Conservation (phyloP, 2,113 vertebrate species). For the Sminthopsis crassicaudata region DNA sequence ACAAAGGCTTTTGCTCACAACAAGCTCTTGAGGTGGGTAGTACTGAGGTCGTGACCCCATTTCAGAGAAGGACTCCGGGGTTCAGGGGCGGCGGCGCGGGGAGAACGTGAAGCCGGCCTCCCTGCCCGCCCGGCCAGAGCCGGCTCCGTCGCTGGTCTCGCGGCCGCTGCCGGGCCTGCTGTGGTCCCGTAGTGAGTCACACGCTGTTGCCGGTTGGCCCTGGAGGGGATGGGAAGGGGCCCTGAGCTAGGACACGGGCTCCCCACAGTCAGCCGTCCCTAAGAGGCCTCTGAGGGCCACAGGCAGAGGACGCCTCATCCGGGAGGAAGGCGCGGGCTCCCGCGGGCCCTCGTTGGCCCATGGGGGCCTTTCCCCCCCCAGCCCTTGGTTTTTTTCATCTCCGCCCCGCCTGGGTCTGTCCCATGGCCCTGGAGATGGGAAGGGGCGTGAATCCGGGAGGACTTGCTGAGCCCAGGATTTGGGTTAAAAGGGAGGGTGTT, state of each 20-base stretch:
- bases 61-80: neutral
- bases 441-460: neutral
- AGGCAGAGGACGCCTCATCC: too few relatives aligned
- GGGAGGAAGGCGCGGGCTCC: too few relatives aligned
- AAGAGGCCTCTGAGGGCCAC: neutral
- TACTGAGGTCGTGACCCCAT: neutral
- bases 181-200: neutral
- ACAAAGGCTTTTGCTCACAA: neutral
- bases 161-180: neutral
- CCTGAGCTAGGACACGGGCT: neutral
- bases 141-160: neutral
- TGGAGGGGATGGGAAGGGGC: neutral
- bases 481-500: neutral
- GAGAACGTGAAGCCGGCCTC: neutral
- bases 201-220: neutral
- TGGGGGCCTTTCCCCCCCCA: neutral
- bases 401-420: neutral
- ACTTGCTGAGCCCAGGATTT: neutral
- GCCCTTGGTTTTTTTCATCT: neutral
- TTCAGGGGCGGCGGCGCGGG: neutral
- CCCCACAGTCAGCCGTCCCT: neutral
- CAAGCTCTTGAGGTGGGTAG: neutral
- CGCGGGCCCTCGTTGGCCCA: neutral
- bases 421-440: neutral
- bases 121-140: neutral